These are phyloP conservation scores for Phalacrocorax aristotelis DNA, from an alignment of 2,113 vertebrate genomes.

Conservation along the genomic window DNA sequence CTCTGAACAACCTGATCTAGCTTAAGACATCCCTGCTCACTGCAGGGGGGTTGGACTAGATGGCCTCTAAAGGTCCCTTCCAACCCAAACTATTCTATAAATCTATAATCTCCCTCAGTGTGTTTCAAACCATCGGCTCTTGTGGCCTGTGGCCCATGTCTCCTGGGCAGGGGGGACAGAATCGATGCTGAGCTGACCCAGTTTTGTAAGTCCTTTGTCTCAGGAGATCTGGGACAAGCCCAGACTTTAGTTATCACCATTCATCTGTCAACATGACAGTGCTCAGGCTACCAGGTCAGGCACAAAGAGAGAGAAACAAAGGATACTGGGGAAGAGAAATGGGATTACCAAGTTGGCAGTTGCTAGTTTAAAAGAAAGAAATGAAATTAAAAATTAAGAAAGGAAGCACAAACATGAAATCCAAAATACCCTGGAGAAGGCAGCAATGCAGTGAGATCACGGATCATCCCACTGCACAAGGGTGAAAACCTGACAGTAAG, in stretches of 20 bases:
- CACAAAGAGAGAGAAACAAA: neutral
- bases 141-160: neutral
- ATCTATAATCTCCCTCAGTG: neutral
- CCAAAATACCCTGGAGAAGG: neutral
- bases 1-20: no score
- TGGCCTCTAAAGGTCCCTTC: no score
- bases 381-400: neutral
- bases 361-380: neutral
- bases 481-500: neutral
- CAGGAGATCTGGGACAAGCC: neutral
- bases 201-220: neutral
- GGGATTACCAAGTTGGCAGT: neutral
- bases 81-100: neutral
- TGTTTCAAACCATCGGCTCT: neutral
- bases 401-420: neutral
- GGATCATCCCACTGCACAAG: neutral
- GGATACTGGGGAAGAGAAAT: neutral
- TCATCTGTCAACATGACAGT: neutral
- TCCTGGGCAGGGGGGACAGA: neutral
- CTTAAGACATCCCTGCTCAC: no score
- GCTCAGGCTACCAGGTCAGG: neutral
- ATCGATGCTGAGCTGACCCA: neutral
- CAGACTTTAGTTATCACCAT: neutral
- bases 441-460: neutral
- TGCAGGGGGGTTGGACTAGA: no score